Evolutionary conservation across 2,113 vertebrate genomes (phyloP).

Genomic region (Oophaga pumilio): DNA sequence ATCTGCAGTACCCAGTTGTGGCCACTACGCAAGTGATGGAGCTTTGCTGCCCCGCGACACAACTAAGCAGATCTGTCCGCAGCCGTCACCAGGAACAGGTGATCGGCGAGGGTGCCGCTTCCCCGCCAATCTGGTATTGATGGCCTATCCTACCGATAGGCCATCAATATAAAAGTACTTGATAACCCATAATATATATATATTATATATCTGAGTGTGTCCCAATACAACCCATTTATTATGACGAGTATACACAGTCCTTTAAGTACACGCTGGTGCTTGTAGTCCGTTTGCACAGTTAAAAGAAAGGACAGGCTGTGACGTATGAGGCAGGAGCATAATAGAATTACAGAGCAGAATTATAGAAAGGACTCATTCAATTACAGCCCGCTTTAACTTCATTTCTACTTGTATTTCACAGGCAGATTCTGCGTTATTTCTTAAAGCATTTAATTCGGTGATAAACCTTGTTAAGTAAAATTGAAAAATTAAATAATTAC

Average conservation of each 20-base stretch:
- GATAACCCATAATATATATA: no score
- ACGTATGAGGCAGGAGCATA: not conserved
- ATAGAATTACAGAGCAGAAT: not conserved
- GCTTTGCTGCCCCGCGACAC: no score
- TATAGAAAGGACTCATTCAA: slow-evolving; percentile 41
- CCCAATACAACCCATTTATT: not conserved
- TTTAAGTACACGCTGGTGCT: not conserved
- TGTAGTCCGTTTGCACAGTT: not conserved
- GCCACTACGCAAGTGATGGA: no score
- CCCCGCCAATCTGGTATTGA: no score
- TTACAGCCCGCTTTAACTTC: slow-evolving; percentile 41
- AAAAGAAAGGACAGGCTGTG: not conserved
- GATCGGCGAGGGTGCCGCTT: no score
- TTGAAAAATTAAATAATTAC: slow-evolving; percentile 38
- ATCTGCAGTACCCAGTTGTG: no score
- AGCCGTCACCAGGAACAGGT: no score
- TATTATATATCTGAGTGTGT: no score
- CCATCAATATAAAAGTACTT: no score
- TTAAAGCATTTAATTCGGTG: slow-evolving; percentile 36
- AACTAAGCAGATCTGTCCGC: no score
- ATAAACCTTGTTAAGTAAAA: slow-evolving; percentile 47
- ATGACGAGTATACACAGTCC: not conserved
- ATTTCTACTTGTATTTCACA: slow-evolving; percentile 41
- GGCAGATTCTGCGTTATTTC: slow-evolving; percentile 37
- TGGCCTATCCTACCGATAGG: no score